These are phyloP conservation scores for Thunnus thynnus DNA, from an alignment of 2,113 vertebrate species.

Conservation along the genomic window DNA sequence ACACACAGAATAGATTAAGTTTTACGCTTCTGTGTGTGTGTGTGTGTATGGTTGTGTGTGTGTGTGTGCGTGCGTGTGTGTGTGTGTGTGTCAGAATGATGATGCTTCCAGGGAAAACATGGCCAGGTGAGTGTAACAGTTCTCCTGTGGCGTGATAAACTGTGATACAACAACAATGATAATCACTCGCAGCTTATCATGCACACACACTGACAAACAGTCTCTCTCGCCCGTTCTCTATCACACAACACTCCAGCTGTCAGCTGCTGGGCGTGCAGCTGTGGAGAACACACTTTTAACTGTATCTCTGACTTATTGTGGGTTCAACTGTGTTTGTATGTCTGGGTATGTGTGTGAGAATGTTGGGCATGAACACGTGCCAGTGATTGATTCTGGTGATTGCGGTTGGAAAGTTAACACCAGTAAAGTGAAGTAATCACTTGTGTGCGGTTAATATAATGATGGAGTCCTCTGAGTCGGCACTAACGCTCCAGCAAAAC, in stretches of 20 bases:
- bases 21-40: conserved; percentile 22
- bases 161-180: conserved; percentile 56
- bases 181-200: conserved; percentile 59
- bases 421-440: conserved; percentile 41
- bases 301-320: conserved; percentile 52
- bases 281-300: conserved; percentile 52
- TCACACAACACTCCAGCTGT: conserved; percentile 76
- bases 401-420: conserved; percentile 20
- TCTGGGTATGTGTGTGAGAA: not conserved
- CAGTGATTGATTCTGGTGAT: conserved; percentile 65
- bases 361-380: conserved; percentile 19
- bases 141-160: conserved; percentile 64
- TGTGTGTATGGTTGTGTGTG: conserved; percentile 24
- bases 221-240: not conserved
- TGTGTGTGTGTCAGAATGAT: conserved; percentile 22
- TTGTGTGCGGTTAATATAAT: conserved; percentile 43
- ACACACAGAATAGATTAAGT: conserved; percentile 79
- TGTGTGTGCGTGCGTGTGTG: conserved; percentile 27
- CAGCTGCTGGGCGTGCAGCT: conserved; percentile 82
- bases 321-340: conserved; percentile 37
- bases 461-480: conserved; percentile 22
- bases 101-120: conserved; percentile 51
- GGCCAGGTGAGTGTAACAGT: conserved; percentile 62
- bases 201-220: conserved; percentile 20
- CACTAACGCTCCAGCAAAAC: not conserved